Conservation (phyloP, 2,888 invertebrate genomes). For the Crematogaster levior region DNA sequence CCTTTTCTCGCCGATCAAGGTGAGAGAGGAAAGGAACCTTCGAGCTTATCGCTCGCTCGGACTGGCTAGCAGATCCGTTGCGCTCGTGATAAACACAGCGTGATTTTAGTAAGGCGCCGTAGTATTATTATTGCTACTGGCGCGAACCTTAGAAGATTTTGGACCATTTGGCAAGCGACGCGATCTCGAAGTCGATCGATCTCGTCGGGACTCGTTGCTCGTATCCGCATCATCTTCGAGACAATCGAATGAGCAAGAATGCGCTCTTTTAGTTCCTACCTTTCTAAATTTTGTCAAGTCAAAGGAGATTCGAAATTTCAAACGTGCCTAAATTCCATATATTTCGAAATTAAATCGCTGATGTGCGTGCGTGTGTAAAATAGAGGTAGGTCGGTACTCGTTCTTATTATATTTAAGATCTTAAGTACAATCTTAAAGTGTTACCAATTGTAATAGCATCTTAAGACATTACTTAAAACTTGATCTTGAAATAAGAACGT, state of each 20-base stretch:
- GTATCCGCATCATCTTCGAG: background rate
- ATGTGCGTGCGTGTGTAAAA: too few relatives aligned
- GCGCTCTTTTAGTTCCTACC: background rate
- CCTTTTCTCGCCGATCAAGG: constrained; percentile 2
- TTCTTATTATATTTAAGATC: too few relatives aligned
- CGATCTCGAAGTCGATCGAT: constrained; percentile 51
- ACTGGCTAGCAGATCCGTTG: constrained; percentile 57
- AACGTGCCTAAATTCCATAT: background rate
- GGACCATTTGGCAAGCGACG: constrained; percentile 65
- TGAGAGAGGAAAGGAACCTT: constrained; percentile 32
- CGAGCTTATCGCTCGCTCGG: constrained; percentile 72
- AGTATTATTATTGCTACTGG: constrained; percentile 29
- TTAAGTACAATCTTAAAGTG: too few relatives aligned
- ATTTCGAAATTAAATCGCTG: too few relatives aligned
- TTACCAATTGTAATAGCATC: too few relatives aligned
- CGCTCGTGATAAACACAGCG: constrained; percentile 60
- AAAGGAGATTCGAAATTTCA: background rate
- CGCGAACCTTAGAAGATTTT: constrained; percentile 65
- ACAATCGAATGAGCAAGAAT: background rate
- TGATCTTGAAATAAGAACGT: too few relatives aligned
- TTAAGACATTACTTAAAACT: too few relatives aligned
- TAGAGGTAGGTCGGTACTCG: too few relatives aligned
- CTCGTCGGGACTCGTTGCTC: constrained; percentile 33
- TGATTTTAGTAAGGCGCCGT: constrained; percentile 59
- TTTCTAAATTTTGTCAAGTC: background rate